Percentiles rank a stretch among this genome's conserved stretches.
Conservation (phyloP, 2,797 vertebrate genomes). For the Phaenicophaeus curvirostris region DNA sequence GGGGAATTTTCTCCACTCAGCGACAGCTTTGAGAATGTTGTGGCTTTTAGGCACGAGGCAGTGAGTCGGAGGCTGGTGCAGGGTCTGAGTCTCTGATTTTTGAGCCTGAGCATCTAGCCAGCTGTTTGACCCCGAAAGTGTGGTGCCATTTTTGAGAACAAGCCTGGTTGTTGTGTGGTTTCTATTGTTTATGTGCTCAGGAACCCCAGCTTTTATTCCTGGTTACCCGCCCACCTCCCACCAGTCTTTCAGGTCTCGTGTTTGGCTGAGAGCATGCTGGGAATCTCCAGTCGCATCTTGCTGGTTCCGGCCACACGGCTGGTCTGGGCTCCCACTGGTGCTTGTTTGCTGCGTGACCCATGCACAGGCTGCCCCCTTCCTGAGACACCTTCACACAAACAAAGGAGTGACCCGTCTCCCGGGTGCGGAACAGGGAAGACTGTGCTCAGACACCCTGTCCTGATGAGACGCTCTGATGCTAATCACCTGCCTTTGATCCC, state of each 20-base stretch:
- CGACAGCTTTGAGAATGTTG: neutral
- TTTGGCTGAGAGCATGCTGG: neutral
- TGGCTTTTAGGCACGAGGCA: neutral
- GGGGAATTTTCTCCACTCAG: neutral
- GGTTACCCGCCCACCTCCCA: neutral
- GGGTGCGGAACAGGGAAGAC: neutral
- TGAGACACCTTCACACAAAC: neutral
- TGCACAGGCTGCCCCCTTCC: neutral
- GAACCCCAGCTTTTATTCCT: neutral
- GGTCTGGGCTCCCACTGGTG: neutral
- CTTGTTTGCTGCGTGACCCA: neutral
- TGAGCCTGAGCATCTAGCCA: neutral
- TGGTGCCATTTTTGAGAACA: neutral
- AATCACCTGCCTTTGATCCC: conserved; percentile 37
- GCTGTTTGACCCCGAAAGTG: neutral
- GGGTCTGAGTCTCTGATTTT: neutral
- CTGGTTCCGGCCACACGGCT: neutral
- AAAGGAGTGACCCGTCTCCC: neutral
- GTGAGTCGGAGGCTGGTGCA: rapidly evolving
- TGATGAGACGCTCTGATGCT: neutral
- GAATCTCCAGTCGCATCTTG: neutral
- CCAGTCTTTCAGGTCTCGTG: neutral
- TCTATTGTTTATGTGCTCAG: neutral
- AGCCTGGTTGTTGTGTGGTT: neutral
- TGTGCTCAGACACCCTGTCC: neutral